These are phyloP conservation scores for Lacerta viridis DNA, from an alignment of 2,797 vertebrate species.

Conservation along the genomic window DNA sequence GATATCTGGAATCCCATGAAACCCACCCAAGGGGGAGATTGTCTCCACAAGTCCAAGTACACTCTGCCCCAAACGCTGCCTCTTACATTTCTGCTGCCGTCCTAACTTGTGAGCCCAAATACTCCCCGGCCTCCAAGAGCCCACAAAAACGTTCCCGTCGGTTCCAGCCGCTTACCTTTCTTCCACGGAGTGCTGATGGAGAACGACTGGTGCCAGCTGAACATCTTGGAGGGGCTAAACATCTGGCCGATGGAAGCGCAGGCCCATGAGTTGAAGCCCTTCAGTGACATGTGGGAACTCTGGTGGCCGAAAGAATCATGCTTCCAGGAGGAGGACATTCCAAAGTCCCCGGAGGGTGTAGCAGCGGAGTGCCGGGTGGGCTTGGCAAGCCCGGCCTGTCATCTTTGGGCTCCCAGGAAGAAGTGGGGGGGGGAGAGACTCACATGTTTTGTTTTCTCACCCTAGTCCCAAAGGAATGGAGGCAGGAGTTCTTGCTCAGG, in stretches of 20 bases:
- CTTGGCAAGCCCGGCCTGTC: not conserved
- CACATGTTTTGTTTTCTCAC: not conserved
- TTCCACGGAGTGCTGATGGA: slow-evolving; percentile 84
- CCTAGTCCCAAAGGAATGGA: slow-evolving; percentile 2
- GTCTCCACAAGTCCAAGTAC: not conserved
- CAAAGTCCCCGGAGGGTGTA: no score
- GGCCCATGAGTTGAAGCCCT: not conserved
- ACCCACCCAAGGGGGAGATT: not conserved
- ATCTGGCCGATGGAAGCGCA: slow-evolving; percentile 14
- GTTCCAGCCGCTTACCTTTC: slow-evolving; percentile 81
- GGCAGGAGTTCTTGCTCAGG: slow-evolving; percentile 27
- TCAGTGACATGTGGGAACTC: not conserved
- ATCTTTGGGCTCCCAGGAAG: not conserved
- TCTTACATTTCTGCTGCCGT: no score
- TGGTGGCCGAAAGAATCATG: not conserved
- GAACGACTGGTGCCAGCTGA: slow-evolving; percentile 86
- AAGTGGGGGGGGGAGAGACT: not conserved
- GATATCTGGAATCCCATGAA: not conserved
- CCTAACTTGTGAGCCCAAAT: not conserved
- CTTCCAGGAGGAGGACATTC: not conserved
- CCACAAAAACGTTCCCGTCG: not conserved
- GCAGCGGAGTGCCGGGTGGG: no score
- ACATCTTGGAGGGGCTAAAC: slow-evolving; percentile 69
- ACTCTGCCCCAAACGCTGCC: not conserved
- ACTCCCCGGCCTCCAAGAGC: not conserved